Base-by-base conservation (phyloP, 1,140 invertebrate genomes). In the Pseudachorutes palmiensis region DNA sequence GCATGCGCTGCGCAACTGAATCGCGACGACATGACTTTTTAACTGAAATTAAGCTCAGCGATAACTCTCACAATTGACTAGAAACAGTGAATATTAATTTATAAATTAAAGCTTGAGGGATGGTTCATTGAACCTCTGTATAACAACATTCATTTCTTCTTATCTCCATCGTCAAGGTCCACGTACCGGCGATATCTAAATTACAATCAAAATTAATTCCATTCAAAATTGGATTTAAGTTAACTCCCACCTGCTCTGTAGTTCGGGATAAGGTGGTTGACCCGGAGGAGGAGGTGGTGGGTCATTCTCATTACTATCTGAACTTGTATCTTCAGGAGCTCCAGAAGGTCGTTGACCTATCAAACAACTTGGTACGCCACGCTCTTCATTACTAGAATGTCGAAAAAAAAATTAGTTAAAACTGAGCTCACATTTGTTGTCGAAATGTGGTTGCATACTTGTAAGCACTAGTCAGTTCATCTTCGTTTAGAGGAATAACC, bases 321-420 rank as follows among this genome's bases (percentile, higher is more conserved):
- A 74, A 45, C 68, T 70, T 2, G 72, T 71, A 31, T 71, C 70
- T 55, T 74, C 72, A 2, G 64, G 60, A 24, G 59, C 48, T 30
- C 67, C 68, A 9, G 70, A 69, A 19, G 68, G 72, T 30, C 70
- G 33, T 51, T 69, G 68, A 33, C 66, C 68, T 28, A 74, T 59
- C 33, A 71, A 63, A 62, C 55, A 65, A 65, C 59, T 71, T 22
- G 70, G 72, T 12, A 74, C 68, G 36, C 72, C 72, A n/a, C 72
- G 58, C 32, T 74, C 69, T n/a, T 70, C 69, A 64, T 67, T 68
- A 36, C 33, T 24, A 41, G 28, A 45, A 28, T 9, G 26, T 58
- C 16, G 59, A 64, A 64, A 49, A 63, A 61, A 31, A 28, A 61
- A 61, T 31, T 58, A 9, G 24, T 24, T 12, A 28, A 12, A 48